Conservation (phyloP, 2,888 invertebrate species). For the Mycalesis mineus region DNA sequence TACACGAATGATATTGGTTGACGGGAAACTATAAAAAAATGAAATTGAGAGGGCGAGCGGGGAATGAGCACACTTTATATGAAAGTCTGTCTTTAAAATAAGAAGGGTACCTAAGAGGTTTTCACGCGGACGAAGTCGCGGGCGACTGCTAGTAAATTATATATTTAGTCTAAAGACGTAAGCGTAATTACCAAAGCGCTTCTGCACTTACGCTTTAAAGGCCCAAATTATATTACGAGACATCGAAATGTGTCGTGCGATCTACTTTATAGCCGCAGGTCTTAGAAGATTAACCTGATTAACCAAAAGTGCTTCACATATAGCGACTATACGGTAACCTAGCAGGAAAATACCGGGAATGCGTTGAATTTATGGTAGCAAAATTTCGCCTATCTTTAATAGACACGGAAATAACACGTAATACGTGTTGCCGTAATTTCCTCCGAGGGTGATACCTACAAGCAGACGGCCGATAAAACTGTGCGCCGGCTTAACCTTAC, state of each 20-base stretch:
- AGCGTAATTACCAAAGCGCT: not conserved
- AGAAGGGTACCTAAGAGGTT: too few species aligned
- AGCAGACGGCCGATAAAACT: constrained; percentile 27
- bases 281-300: not conserved
- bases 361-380: not conserved
- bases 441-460: constrained; percentile 22
- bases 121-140: too few species aligned
- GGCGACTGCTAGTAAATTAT: too few species aligned
- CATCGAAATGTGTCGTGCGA: not conserved
- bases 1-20: too few species aligned
- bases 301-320: not conserved
- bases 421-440: constrained; percentile 24
- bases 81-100: too few species aligned
- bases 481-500: constrained; percentile 14
- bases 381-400: constrained; percentile 20
- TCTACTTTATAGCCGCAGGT: not conserved
- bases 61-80: too few species aligned
- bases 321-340: not conserved
- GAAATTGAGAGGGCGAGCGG: too few species aligned
- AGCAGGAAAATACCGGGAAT: not conserved
- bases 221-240: not conserved
- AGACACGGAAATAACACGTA: constrained; percentile 24
- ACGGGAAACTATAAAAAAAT: too few species aligned
- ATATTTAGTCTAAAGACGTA: too few species aligned
- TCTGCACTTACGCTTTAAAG: not conserved